These are phyloP conservation scores for Stenchaetothrips biformis DNA, from an alignment of 2,888 invertebrate genomes.

Conservation along the genomic window DNA sequence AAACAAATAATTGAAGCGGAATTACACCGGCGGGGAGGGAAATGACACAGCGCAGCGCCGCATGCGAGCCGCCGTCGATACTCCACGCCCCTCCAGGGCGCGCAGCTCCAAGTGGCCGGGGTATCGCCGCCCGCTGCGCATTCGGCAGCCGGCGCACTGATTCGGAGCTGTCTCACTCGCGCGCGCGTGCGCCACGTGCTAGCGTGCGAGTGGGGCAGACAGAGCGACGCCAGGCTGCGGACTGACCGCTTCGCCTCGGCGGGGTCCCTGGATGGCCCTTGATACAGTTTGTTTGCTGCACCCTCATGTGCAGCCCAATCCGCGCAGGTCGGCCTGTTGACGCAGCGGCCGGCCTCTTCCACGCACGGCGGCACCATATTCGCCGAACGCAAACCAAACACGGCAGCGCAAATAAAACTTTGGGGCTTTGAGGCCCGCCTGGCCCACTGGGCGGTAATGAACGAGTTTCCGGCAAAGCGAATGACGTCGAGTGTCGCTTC, in stretches of 20 bases:
- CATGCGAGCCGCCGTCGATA: too few relatives aligned
- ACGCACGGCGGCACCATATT: neutral
- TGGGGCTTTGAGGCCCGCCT: too few relatives aligned
- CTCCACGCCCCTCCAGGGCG: too few relatives aligned
- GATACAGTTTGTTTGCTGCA: conserved; percentile 16
- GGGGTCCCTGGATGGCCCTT: conserved; percentile 1
- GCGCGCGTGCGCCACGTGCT: neutral
- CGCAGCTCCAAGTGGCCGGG: too few relatives aligned
- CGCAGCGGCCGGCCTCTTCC: neutral
- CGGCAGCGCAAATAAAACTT: neutral
- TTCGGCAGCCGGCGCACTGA: too few relatives aligned
- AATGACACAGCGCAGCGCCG: neutral
- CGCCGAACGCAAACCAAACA: too few relatives aligned
- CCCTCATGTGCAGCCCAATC: neutral
- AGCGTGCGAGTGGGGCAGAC: neutral
- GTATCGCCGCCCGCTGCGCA: too few relatives aligned
- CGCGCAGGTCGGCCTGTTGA: neutral
- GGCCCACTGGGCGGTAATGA: neutral
- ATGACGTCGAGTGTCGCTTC: too few relatives aligned
- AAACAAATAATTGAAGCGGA: conserved; percentile 23
- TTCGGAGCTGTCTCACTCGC: too few relatives aligned
- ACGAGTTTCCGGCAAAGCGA: neutral
- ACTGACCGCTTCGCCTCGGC: neutral
- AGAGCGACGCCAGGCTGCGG: neutral
- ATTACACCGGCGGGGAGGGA: neutral